A percentile compares a stretch with the other conserved stretches of the same genome.
Conservation (phyloP, 2,888 invertebrate species). For the Stenoptilia bipunctidactyla region DNA sequence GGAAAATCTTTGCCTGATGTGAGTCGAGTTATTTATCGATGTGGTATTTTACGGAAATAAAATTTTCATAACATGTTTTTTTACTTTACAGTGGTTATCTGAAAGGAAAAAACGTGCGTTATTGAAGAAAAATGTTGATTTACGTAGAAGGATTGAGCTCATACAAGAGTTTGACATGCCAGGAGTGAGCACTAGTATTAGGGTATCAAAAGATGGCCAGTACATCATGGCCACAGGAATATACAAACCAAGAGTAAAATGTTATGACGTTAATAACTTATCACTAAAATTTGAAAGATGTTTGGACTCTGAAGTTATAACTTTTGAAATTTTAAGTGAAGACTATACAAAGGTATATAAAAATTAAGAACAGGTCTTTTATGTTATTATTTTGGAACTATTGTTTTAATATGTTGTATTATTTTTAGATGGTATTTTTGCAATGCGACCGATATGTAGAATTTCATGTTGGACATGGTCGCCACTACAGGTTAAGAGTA, state of each 20-base stretch:
- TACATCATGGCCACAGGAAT: conserved; percentile 93
- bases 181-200: conserved; percentile 86
- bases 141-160: conserved; percentile 91
- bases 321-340: conserved; percentile 92
- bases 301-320: conserved; percentile 96
- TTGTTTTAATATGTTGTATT: conserved; percentile 6
- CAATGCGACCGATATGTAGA: conserved; percentile 90
- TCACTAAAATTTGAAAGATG: conserved; percentile 98
- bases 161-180: conserved; percentile 99
- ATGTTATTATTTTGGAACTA: background rate
- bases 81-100: conserved; percentile 81
- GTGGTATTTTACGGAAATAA: background rate
- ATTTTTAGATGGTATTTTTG: conserved; percentile 85
- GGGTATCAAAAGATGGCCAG: conserved; percentile 90
- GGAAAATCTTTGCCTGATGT: conserved; percentile 98
- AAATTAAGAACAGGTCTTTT: background rate
- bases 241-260: conserved; percentile 96
- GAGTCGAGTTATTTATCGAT: conserved; percentile 41
- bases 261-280: conserved; percentile 95
- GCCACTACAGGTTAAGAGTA: conserved; percentile 90
- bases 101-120: conserved; percentile 85
- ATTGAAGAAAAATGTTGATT: conserved; percentile 90
- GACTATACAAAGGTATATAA: conserved; percentile 91
- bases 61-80: background rate
- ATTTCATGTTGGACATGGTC: conserved; percentile 94